Evolutionary conservation across 2,797 vertebrate species (phyloP).

Genomic region (Anguilla megastoma): DNA sequence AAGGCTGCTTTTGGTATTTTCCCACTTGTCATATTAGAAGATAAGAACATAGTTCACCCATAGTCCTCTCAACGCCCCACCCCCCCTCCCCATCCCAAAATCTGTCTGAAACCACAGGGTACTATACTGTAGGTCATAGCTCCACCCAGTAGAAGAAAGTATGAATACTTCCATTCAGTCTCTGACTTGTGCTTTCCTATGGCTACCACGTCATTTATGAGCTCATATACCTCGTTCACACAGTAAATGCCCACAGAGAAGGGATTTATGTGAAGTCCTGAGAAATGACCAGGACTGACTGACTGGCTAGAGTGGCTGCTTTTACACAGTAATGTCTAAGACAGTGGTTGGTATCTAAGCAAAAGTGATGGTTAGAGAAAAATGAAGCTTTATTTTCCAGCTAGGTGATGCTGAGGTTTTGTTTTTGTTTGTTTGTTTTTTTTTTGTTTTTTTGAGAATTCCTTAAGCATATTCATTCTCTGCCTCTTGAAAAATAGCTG

Average conservation of each 20-base stretch:
- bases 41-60: background rate
- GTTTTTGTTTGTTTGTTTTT: background rate
- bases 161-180: slow-evolving; percentile 12
- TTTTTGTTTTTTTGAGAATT: background rate
- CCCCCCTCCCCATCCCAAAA: background rate
- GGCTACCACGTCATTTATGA: slow-evolving; percentile 35
- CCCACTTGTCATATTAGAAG: slow-evolving; percentile 20
- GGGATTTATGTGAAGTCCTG: slow-evolving; percentile 28
- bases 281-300: slow-evolving; percentile 23
- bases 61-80: background rate
- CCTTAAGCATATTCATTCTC: background rate
- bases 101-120: slow-evolving; percentile 23
- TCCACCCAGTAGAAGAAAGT: slow-evolving; percentile 2
- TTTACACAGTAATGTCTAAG: background rate
- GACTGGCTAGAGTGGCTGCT: slow-evolving; percentile 22
- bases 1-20: slow-evolving; percentile 30
- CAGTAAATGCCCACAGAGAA: background rate
- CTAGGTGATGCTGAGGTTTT: background rate
- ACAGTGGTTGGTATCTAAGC: background rate
- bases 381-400: background rate
- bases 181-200: background rate
- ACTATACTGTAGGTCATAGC: slow-evolving; percentile 28
- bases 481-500: background rate
- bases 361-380: background rate
- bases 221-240: slow-evolving; percentile 37